Evolutionary conservation across 64 coral and sea anemone genomes (phyloP), one percentile per base, ranked within the genome.

Genomic region (Anthopleura sola): DNA sequence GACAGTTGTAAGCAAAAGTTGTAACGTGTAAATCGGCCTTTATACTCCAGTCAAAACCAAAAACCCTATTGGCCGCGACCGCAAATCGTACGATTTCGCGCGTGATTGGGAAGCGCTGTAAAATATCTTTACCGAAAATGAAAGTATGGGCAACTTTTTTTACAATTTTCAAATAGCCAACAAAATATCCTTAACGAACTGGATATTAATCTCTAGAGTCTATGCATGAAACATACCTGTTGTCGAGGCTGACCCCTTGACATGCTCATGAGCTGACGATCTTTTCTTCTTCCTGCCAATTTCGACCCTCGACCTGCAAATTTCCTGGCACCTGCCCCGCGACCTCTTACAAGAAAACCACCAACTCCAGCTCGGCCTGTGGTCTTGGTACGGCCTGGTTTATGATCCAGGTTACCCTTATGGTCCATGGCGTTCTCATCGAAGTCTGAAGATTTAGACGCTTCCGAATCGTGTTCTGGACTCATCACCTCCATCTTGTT

Each of bases 341-440:
- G 86, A 34, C 94, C 94, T 78, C 37, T 60, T 13, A 91, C 79
- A n/a, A 97, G 78, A 90, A 97, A 97, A 7, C 94, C 94, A 54
- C 94, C 94, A 80, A 97, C 80, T 47, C 94, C 94, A 75, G 94
- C 87, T 8, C 90, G 87, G 18, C 78, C 86, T 16, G 56, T 64
- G 62, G 62, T 90, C 64, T 83, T 91, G 7, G 46, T 36, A 83
- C 66, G 82, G 82, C 88, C 88, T 77, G 33, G 88, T 50, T 84
- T 74, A 66, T 85, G 23, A 84, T 79, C 76, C 15, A 79, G 6
- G 13, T 79, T 38, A 24, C 21, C 44, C 66, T 79, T 79, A 8
- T 5, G 38, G 39, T 48, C 76, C 36, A 79, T 39, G 20, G 9
- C 23, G 37, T 47, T 47, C 31, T 38, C 44, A 2, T 79, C 76